phyloP scores from a whole-genome alignment of 2,888 invertebrate species.

The Steinernema scapterisci region DNA sequence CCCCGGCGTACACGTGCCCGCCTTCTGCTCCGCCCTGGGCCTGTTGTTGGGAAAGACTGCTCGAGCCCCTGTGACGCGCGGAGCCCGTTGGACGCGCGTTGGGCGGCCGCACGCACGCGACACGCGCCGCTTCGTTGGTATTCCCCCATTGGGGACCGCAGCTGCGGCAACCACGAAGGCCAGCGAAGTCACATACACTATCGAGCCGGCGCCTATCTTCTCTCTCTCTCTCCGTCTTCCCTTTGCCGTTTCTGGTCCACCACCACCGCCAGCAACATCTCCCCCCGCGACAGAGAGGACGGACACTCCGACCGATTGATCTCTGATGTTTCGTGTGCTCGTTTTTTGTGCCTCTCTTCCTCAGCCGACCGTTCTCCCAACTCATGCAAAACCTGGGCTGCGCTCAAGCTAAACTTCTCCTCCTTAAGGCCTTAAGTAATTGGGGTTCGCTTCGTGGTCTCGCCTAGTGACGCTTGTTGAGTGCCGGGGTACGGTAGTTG shows the following conservation, averaged over 20 bases:
- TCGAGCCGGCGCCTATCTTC: constrained; percentile 4
- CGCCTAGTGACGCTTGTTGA: neutral
- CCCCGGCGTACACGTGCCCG: neutral
- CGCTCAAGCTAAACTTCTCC: too few relatives aligned
- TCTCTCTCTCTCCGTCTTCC: neutral
- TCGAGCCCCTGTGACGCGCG: neutral
- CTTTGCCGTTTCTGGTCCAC: too few relatives aligned
- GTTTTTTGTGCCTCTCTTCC: neutral
- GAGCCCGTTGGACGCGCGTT: neutral
- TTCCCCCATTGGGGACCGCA: constrained; percentile 6
- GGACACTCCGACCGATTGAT: constrained; percentile 6
- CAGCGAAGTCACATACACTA: constrained; percentile 13
- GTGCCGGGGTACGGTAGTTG: constrained; percentile 18
- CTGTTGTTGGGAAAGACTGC: neutral
- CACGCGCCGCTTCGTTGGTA: neutral
- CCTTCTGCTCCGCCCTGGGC: neutral
- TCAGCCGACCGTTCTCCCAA: neutral
- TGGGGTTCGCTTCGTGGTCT: neutral
- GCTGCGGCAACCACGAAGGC: neutral
- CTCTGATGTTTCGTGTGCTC: constrained; percentile 32
- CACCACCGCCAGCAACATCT: neutral
- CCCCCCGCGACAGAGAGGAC: neutral
- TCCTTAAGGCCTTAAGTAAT: neutral
- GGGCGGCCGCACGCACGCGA: constrained; percentile 15
- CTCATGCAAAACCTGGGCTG: too few relatives aligned